Conservation (phyloP, 2,113 vertebrate genomes). For the Lepisosteus oculatus region DNA sequence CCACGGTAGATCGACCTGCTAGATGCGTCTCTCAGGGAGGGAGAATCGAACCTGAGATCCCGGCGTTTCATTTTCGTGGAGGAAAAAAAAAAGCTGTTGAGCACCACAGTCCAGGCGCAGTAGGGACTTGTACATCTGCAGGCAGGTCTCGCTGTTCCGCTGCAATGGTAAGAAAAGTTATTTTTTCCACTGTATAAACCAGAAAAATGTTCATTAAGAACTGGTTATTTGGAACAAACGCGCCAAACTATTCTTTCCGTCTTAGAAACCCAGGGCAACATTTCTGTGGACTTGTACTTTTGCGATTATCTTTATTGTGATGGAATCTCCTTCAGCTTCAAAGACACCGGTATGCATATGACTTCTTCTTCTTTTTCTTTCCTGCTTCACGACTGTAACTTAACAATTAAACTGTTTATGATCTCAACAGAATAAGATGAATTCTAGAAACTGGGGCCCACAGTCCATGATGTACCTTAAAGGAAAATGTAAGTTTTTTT, state of each 20-base stretch:
- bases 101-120: slow-evolving; percentile 1
- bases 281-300: slow-evolving; percentile 45
- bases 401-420: slow-evolving; percentile 25
- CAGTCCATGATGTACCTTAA: slow-evolving; percentile 74
- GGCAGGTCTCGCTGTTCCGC: not conserved
- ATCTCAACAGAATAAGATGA: slow-evolving; percentile 28
- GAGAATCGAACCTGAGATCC: slow-evolving; percentile 50
- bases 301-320: slow-evolving; percentile 42
- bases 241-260: not conserved
- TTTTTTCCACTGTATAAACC: not conserved
- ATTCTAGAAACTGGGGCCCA: slow-evolving; percentile 61
- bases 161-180: slow-evolving; percentile 35
- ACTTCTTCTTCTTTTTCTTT: slow-evolving; percentile 1
- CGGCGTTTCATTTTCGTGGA: slow-evolving; percentile 33
- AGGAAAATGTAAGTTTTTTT: slow-evolving; percentile 63
- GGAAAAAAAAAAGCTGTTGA: slow-evolving; percentile 42
- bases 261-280: slow-evolving; percentile 38
- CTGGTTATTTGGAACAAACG: too few species aligned
- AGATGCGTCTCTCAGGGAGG: slow-evolving; percentile 35
- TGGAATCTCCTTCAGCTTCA: slow-evolving; percentile 41
- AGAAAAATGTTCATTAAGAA: not conserved
- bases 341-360: slow-evolving; percentile 47
- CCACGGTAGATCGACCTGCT: slow-evolving; percentile 34
- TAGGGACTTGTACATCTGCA: slow-evolving; percentile 13
- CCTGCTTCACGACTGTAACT: not conserved